Evolutionary conservation across 2,888 invertebrate species (phyloP).

Genomic region (Pycnomerus fuliginosus): DNA sequence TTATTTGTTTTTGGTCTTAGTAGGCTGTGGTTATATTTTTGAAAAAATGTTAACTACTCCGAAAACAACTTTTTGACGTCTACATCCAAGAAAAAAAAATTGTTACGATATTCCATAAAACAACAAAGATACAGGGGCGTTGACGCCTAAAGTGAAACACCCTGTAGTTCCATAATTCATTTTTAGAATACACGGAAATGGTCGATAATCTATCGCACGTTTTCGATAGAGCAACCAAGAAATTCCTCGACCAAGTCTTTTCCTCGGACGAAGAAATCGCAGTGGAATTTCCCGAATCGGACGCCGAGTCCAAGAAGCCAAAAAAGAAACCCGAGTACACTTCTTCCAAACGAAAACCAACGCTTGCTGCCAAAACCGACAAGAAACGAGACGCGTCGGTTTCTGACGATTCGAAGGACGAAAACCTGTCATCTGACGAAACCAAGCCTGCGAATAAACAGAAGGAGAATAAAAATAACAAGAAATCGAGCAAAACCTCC

Average conservation of each 20-base stretch:
- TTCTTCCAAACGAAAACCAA: slow-evolving; percentile 42
- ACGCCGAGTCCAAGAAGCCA: slow-evolving; percentile 33
- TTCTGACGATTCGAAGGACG: slow-evolving; percentile 31
- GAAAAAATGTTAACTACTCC: no score
- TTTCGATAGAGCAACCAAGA: slow-evolving; percentile 78
- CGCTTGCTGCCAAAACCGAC: slow-evolving; percentile 42
- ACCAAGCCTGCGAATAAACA: slow-evolving; percentile 13
- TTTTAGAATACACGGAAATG: slow-evolving; percentile 83
- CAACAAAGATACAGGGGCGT: no score
- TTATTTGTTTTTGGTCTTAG: no score
- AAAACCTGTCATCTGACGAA: slow-evolving; percentile 14
- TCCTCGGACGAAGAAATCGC: slow-evolving; percentile 78
- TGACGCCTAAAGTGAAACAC: no score
- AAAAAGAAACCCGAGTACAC: slow-evolving; percentile 25
- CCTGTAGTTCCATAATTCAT: no score
- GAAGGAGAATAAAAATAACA: slow-evolving; percentile 24
- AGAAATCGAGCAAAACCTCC: slow-evolving; percentile 23
- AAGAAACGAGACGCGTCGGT: slow-evolving; percentile 42
- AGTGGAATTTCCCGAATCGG: slow-evolving; percentile 62
- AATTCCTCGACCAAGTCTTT: slow-evolving; percentile 78
- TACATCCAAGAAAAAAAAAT: no score
- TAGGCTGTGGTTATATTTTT: no score
- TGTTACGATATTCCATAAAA: no score
- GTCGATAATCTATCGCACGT: slow-evolving; percentile 79
- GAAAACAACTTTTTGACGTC: no score